Conservation (phyloP, 2,888 invertebrate genomes). For the Platypus cylindrus region DNA sequence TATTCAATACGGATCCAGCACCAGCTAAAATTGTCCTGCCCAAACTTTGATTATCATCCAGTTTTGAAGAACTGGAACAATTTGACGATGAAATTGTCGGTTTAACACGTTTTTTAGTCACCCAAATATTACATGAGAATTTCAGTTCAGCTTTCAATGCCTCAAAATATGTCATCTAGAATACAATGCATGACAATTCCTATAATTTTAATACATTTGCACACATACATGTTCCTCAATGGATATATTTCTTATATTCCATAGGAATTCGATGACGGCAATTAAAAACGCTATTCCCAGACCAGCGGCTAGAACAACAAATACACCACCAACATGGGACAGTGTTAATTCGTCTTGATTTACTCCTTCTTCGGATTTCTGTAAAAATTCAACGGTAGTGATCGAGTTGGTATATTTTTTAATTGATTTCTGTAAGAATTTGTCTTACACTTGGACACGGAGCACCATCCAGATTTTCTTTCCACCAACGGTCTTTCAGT, state of each 20-base stretch:
- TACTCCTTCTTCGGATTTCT: slow-evolving; percentile 12
- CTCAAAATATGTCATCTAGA: slow-evolving; percentile 53
- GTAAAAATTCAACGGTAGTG: no score
- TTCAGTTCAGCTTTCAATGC: slow-evolving; percentile 55
- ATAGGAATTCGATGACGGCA: slow-evolving; percentile 70
- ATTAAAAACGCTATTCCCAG: slow-evolving; percentile 57
- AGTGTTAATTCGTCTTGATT: slow-evolving; percentile 45
- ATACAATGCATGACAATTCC: not conserved
- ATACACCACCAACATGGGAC: slow-evolving; percentile 84
- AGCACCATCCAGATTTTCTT: slow-evolving; percentile 40
- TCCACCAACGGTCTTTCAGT: slow-evolving; percentile 90
- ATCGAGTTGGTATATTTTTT: no score
- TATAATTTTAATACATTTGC: not conserved
- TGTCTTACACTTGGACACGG: slow-evolving; percentile 21
- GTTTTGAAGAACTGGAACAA: slow-evolving; percentile 30
- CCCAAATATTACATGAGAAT: slow-evolving; percentile 62
- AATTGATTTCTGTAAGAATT: no score
- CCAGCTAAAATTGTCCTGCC: slow-evolving; percentile 21
- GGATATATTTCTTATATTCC: slow-evolving; percentile 68
- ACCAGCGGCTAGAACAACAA: slow-evolving; percentile 68
- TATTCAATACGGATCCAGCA: slow-evolving; percentile 22
- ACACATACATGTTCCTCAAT: slow-evolving; percentile 61
- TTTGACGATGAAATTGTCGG: slow-evolving; percentile 21
- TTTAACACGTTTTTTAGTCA: slow-evolving; percentile 53
- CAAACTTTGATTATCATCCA: slow-evolving; percentile 23